A percentile compares a stretch with the other conserved stretches of the same genome.
These are phyloP conservation scores for Phrynocephalus vlangalii DNA, from an alignment of 2,797 vertebrate species.

Conservation along the genomic window DNA sequence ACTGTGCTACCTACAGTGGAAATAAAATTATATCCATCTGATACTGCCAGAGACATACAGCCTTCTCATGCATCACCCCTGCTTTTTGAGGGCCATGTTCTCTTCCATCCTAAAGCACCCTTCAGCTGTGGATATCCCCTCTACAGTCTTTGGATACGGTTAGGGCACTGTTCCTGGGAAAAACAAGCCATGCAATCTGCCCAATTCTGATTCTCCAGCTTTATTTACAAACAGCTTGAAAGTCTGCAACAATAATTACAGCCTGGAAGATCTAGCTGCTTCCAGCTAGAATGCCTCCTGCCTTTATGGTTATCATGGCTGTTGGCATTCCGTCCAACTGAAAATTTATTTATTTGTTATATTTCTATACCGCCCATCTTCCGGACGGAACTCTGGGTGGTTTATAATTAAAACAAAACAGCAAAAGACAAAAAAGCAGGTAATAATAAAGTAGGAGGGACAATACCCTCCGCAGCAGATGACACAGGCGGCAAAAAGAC, in stretches of 20 bases:
- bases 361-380: too few relatives aligned
- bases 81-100: not conserved
- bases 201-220: not conserved
- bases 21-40: not conserved
- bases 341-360: not conserved
- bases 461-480: too few relatives aligned
- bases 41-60: not conserved
- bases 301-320: not conserved
- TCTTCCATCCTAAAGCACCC: not conserved
- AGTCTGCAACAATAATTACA: conserved; percentile 23
- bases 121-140: not conserved
- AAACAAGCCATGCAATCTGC: not conserved
- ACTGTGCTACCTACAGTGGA: not conserved
- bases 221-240: conserved; percentile 33
- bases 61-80: not conserved
- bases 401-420: too few relatives aligned
- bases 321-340: not conserved
- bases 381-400: too few relatives aligned
- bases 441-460: too few relatives aligned
- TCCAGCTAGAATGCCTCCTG: not conserved
- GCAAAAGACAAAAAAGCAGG: too few relatives aligned
- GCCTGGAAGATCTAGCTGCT: not conserved
- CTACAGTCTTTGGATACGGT: not conserved
- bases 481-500: too few relatives aligned
- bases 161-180: not conserved